phyloP scores from a whole-genome alignment of 2,113 vertebrate genomes.

The Narcine bancroftii region DNA sequence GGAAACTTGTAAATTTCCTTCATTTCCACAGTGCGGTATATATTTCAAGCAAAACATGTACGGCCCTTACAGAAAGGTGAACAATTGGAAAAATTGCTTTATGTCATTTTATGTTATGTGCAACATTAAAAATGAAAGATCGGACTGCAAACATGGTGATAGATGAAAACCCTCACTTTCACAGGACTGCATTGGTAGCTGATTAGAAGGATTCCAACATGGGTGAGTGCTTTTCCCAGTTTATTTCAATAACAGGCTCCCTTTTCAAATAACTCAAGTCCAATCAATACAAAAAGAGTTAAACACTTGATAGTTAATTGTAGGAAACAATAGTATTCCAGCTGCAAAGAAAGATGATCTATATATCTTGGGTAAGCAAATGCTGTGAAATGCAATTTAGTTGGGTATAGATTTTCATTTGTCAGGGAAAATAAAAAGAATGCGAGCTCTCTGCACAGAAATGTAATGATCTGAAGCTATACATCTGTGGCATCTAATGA shows the following conservation, averaged over 20 bases:
- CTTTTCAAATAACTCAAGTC: background rate
- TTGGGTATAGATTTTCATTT: conserved; percentile 24
- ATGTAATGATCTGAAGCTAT: background rate
- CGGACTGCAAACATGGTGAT: background rate
- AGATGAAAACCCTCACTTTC: background rate
- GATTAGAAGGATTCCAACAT: background rate
- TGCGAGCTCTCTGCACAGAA: background rate
- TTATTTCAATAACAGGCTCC: conserved; percentile 4
- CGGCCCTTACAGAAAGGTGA: background rate
- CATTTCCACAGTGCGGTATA: background rate
- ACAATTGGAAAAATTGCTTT: background rate
- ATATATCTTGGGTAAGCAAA: background rate
- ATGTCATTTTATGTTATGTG: background rate
- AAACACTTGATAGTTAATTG: conserved; percentile 12
- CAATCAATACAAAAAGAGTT: background rate
- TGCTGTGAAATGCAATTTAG: background rate
- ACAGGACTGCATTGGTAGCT: background rate
- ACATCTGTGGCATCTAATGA: background rate
- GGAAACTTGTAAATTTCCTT: background rate
- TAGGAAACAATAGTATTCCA: background rate
- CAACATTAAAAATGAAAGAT: background rate
- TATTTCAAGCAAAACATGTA: background rate
- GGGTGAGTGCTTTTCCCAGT: background rate
- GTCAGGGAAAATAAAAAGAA: background rate
- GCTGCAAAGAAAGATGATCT: background rate